Evolutionary conservation across 2,888 invertebrate genomes (phyloP).

Genomic region (Laspeyria flexula): DNA sequence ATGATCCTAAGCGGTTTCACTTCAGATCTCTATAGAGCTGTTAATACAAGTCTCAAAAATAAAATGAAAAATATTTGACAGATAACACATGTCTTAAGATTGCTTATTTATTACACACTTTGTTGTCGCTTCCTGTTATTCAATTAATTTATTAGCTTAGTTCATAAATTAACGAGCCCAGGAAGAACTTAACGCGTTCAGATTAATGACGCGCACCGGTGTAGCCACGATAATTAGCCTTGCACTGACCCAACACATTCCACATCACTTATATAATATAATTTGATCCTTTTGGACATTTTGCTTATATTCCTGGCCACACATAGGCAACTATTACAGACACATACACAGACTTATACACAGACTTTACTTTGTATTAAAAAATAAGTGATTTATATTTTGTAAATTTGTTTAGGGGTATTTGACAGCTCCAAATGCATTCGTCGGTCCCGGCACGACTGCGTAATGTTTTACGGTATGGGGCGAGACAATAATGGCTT

Average conservation of each 20-base stretch:
- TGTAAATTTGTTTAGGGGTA: constrained; percentile 52
- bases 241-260: constrained; percentile 35
- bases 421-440: constrained; percentile 74
- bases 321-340: too few species aligned
- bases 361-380: constrained; percentile 30
- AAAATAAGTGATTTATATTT: constrained; percentile 29
- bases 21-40: constrained; percentile 66
- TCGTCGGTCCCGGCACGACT: constrained; percentile 73
- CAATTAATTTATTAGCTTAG: constrained; percentile 79
- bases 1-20: constrained; percentile 73
- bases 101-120: constrained; percentile 78
- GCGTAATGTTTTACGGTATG: constrained; percentile 86
- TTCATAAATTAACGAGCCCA: constrained; percentile 73
- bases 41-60: constrained; percentile 55
- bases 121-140: constrained; percentile 72
- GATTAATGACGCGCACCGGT: constrained; percentile 58
- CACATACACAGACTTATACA: too few species aligned
- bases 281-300: constrained; percentile 19
- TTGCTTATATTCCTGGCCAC: too few species aligned
- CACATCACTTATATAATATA: constrained; percentile 22
- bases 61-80: constrained; percentile 63
- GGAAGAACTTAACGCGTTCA: constrained; percentile 70
- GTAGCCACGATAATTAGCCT: constrained; percentile 43
- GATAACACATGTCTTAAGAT: constrained; percentile 64
- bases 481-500: constrained; percentile 86